Percentiles rank a stretch among this genome's conserved stretches.
phyloP scores from a whole-genome alignment of 1,140 invertebrate genomes.

The Lepidurus packardi region DNA sequence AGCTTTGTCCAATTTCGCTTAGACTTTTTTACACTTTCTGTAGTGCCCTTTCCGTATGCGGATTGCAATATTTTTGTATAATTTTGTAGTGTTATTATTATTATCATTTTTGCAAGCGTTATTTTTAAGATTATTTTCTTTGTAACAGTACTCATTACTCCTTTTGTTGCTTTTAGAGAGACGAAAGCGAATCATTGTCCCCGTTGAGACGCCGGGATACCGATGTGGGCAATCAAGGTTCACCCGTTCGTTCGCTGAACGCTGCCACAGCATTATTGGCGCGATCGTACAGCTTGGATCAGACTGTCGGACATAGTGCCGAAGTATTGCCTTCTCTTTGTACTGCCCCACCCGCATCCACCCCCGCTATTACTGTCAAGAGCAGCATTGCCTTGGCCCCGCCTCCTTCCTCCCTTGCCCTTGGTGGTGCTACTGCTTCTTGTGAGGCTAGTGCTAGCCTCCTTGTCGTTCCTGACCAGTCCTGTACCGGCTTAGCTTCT shows the following conservation, averaged over 20 bases:
- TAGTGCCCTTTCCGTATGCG: background rate
- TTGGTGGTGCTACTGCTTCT: slow-evolving; percentile 23
- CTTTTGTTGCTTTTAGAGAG: background rate
- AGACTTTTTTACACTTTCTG: background rate
- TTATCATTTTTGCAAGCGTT: background rate
- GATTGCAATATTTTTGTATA: background rate
- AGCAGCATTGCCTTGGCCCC: slow-evolving; percentile 8
- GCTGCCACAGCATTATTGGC: background rate
- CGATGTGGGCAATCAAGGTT: background rate
- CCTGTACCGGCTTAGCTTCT: slow-evolving; percentile 27
- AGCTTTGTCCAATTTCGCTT: background rate
- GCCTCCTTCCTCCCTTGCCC: slow-evolving; percentile 12
- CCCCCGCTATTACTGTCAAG: background rate
- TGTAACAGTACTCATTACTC: background rate
- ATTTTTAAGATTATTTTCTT: background rate
- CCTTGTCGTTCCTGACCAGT: slow-evolving; percentile 8
- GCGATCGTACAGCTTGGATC: slow-evolving; percentile 15
- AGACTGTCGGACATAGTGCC: slow-evolving; percentile 8
- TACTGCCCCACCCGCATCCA: slow-evolving; percentile 16
- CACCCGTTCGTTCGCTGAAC: background rate
- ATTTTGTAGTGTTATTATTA: no score
- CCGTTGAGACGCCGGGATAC: background rate
- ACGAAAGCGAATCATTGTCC: slow-evolving; percentile 9
- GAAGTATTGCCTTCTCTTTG: slow-evolving; percentile 13
- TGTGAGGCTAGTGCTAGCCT: slow-evolving; percentile 23